These are phyloP conservation scores for Chaenocephalus aceratus DNA, from an alignment of 2,113 vertebrate genomes.

Conservation along the genomic window DNA sequence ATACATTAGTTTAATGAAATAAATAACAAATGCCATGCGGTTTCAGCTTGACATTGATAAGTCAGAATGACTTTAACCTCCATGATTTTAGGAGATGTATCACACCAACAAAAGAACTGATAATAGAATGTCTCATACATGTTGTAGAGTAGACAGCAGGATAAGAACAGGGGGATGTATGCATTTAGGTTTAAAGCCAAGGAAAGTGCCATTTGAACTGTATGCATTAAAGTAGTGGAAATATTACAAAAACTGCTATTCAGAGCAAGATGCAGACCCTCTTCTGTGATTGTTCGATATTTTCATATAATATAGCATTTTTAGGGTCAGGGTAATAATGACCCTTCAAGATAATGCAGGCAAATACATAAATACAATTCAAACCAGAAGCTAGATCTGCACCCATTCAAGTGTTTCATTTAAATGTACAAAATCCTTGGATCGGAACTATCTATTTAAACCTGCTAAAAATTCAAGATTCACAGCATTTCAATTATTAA, in stretches of 20 bases:
- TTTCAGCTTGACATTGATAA: neutral
- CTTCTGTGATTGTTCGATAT: too few relatives aligned
- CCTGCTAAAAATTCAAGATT: too few relatives aligned
- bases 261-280: too few relatives aligned
- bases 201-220: too few relatives aligned
- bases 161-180: too few relatives aligned
- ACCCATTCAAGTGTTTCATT: neutral
- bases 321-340: neutral
- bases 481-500: too few relatives aligned
- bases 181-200: too few relatives aligned
- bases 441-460: neutral
- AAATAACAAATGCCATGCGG: neutral
- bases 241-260: too few relatives aligned
- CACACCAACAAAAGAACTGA: neutral
- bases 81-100: neutral
- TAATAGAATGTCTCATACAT: neutral
- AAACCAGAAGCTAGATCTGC: neutral
- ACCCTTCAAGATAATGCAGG: neutral
- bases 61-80: neutral
- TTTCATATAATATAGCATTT: neutral
- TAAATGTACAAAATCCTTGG: neutral
- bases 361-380: neutral
- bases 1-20: neutral
- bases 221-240: too few relatives aligned
- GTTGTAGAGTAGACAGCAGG: too few relatives aligned